Base-by-base conservation (phyloP, 2,888 invertebrate species). In the Drosophila macrospina region DNA sequence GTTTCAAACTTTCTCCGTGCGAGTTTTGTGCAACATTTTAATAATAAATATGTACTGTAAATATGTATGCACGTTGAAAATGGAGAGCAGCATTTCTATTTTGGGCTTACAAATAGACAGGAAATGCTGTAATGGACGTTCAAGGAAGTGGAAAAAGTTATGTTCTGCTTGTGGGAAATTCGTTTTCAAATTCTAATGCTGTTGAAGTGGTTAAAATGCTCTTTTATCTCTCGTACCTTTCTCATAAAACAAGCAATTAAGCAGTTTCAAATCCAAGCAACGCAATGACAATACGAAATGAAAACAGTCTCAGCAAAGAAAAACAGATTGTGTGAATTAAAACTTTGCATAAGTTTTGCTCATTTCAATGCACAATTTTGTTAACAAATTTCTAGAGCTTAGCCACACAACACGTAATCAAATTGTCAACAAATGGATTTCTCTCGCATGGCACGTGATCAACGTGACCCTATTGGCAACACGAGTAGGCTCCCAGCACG, bases 351-450 rank as follows among this genome's bases (percentile, higher is more conserved):
- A 48, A 54, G 51, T 59, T 62, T 62, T 44, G 45, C 10, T n/a
- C 28, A 16, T 50, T 44, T 48, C 13, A 42, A 4, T 8, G 37
- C 24, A 30, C 32, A 67, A 61, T 50, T 54, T 52, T 15, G 13
- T 26, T 8, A 16, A 34, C 50, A 61, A 62, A 66, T 70, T 59
- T 47, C 30, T 0, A 6, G 8, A 48, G 59, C 74, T 65, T 66
- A 57, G 66, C 37, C 34, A 37, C 54, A 39, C 44, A 45, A 48
- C 86, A 83, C 86, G 80, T 88, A 83, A 66, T 74, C 83, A 88
- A 86, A 83, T 79, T 79, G 83, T 88, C 83, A 87, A 85, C 88
- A 83, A 83, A 85, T 83, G 86, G 80, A 74, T 74, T 85, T 78
- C 63, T 78, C 72, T 45, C 8, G 60, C 45, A 50, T 44, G 45